These are phyloP conservation scores for Phengaris alcon DNA, from an alignment of 2,888 invertebrate genomes.

Conservation along the genomic window DNA sequence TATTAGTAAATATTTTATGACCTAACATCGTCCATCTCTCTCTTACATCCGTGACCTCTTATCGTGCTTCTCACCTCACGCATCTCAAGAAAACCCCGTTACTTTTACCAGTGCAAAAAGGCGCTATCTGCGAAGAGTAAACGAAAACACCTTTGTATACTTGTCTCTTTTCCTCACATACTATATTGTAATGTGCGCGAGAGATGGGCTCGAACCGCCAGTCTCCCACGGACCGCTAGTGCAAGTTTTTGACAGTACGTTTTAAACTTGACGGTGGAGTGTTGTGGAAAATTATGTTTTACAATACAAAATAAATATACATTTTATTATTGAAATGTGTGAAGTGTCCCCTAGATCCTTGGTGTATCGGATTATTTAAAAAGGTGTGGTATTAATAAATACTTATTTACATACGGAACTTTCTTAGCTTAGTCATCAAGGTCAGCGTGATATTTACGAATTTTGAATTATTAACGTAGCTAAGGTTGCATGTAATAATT, in stretches of 20 bases:
- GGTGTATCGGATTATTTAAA: constrained; percentile 37
- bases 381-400: constrained; percentile 49
- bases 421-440: constrained; percentile 70
- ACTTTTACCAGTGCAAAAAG: constrained; percentile 79
- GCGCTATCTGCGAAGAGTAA: constrained; percentile 64
- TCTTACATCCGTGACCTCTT: constrained; percentile 53
- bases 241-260: constrained; percentile 77
- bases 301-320: constrained; percentile 30
- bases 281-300: constrained; percentile 34
- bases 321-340: constrained; percentile 32
- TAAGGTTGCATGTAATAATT: not conserved
- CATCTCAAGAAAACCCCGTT: constrained; percentile 78
- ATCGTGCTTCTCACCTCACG: constrained; percentile 62
- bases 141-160: constrained; percentile 34
- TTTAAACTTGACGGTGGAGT: constrained; percentile 56
- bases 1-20: constrained; percentile 53
- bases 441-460: constrained; percentile 42
- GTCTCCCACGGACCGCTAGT: constrained; percentile 61
- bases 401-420: constrained; percentile 54
- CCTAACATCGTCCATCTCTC: constrained; percentile 54
- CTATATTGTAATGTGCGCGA: constrained; percentile 38
- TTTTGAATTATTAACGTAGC: constrained; percentile 1
- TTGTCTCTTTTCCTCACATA: constrained; percentile 47
- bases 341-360: constrained; percentile 36
- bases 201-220: constrained; percentile 50